These are phyloP conservation scores for Hydroisotoma schaefferi DNA, from an alignment of 2,888 invertebrate genomes.

Conservation along the genomic window DNA sequence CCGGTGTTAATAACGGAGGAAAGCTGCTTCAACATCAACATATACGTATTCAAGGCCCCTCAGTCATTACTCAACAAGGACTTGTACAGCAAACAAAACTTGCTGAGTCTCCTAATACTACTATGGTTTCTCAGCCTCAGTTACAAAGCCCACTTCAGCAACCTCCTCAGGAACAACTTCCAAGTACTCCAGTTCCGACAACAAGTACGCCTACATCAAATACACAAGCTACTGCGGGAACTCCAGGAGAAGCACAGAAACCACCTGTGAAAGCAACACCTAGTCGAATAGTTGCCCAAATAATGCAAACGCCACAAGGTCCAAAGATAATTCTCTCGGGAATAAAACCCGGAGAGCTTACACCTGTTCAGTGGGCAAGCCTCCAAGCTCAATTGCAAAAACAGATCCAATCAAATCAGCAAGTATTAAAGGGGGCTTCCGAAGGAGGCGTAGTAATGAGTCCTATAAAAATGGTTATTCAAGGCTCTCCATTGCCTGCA, in stretches of 20 bases:
- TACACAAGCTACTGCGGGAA: conserved; percentile 41
- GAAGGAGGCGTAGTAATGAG: conserved; percentile 4
- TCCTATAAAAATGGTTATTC: conserved; percentile 3
- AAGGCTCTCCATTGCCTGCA: conserved; percentile 52
- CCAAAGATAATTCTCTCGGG: conserved; percentile 83
- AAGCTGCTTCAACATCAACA: not conserved
- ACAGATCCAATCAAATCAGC: conserved; percentile 54
- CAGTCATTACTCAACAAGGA: no score
- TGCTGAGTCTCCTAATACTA: conserved; percentile 4
- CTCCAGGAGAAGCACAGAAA: conserved; percentile 28
- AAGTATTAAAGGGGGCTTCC: conserved; percentile 35
- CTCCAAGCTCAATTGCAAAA: conserved; percentile 88
- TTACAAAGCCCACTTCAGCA: not conserved
- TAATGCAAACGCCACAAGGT: conserved; percentile 77
- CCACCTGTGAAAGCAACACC: conserved; percentile 18
- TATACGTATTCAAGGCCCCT: not conserved
- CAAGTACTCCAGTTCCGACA: not conserved
- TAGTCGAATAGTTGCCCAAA: conserved; percentile 50
- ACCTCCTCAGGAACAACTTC: not conserved
- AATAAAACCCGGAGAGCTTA: conserved; percentile 75
- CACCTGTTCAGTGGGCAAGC: conserved; percentile 73
- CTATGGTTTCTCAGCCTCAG: not conserved
- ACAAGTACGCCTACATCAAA: conserved; percentile 41
- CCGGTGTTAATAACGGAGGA: no score
- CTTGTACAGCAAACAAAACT: no score